Evolutionary conservation across 2,797 vertebrate genomes (phyloP).

Genomic region (Falco cherrug): DNA sequence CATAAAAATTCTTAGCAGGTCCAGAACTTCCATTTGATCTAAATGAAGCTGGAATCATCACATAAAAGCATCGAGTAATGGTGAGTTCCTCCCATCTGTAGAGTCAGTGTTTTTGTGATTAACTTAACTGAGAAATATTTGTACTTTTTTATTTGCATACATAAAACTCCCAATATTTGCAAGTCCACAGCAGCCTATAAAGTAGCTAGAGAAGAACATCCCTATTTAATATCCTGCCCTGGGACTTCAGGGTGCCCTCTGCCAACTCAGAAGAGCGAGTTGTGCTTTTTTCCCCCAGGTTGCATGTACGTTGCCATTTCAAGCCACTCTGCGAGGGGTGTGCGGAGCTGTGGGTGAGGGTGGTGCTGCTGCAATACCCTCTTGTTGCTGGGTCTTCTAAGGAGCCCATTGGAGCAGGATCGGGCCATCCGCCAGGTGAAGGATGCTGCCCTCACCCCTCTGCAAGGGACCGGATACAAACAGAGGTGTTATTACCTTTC

Average conservation of each 20-base stretch:
- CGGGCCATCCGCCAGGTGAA: neutral
- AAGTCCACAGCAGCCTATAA: neutral
- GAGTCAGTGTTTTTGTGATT: neutral
- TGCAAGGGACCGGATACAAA: neutral
- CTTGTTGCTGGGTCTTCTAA: neutral
- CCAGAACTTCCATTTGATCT: neutral
- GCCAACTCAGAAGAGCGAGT: fast-evolving
- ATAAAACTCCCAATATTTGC: neutral
- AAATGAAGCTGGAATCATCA: neutral
- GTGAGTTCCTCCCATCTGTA: neutral
- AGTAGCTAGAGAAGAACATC: neutral
- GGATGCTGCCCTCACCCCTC: neutral
- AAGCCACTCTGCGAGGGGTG: neutral
- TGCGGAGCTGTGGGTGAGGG: fast-evolving
- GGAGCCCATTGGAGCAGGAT: fast-evolving
- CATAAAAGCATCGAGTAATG: neutral
- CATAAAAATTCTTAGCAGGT: neutral
- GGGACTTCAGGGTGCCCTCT: neutral
- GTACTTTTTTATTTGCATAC: fast-evolving
- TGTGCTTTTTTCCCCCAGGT: neutral
- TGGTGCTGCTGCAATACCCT: neutral
- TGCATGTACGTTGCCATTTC: neutral
- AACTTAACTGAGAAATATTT: neutral
- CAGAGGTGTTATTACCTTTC: no score
- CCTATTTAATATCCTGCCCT: neutral